Evolutionary conservation across 1,140 invertebrate genomes (phyloP), one percentile per base, ranked within the genome.

Genomic region (Camponotus floridanus): DNA sequence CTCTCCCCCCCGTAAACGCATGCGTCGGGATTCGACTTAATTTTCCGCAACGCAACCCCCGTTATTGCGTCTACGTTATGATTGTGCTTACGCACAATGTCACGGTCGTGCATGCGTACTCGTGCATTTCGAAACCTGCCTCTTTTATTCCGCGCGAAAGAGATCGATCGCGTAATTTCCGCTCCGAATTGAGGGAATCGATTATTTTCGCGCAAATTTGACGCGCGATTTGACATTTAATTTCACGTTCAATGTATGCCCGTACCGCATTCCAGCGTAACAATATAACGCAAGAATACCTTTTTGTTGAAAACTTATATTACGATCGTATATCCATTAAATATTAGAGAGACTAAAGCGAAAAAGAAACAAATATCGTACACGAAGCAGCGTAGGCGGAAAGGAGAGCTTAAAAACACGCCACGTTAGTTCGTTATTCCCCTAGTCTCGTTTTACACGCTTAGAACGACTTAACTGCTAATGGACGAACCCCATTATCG

Each of bases 1-100:
- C 11, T 42, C n/a, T 74, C n/a, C 21, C 9, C 42, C 36, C 18
- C 0, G 8, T 18, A 9, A 51, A 62, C 67, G 67, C 79, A 81
- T 81, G 67, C 79, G 79, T 36, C 36, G 8, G 65, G 8, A 71
- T 59, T 45, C 36, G 79, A 81, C 51, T 81, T 81, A 81, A 81
- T 81, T 81, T 71, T 81, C 26, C 39, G 65, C 65, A 80, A 57
- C 45, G 67, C 26, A 45, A 81, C 79, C 36, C 36, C 26, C 48
- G 78, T 70, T 80, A 57, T 80, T 15, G 15, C 64, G 9, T 79
- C 31, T 78, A 36, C 45, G 36, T 9, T 61, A 39, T 36, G 45
- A 80, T 80, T 55, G 18, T 59, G 67, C 67, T 61, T 15, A 73
- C 55, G 67, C 51, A 81, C 67, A 81, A 81, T 81, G 79, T 81